A percentile compares a stretch with the other conserved stretches of the same genome.
Evolutionary conservation across 1,140 invertebrate genomes (phyloP).

Genomic region (Drosophila jambulina): DNA sequence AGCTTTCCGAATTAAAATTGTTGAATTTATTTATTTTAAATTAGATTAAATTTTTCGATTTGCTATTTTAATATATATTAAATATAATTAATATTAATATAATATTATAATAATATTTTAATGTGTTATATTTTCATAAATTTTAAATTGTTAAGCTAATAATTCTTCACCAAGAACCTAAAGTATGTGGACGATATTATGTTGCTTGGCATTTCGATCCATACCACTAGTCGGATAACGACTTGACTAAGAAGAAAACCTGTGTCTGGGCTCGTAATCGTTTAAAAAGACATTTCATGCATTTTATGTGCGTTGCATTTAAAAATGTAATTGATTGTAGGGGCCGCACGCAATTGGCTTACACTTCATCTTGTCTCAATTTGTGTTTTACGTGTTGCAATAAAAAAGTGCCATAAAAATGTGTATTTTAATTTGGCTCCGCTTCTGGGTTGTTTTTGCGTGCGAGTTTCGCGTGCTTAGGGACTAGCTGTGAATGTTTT

Average conservation of each 20-base stretch:
- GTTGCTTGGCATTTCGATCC: background rate
- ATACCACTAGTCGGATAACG: background rate
- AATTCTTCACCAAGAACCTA: too few species aligned
- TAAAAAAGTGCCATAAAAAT: slow-evolving; percentile 75
- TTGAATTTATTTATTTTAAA: too few species aligned
- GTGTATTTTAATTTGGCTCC: slow-evolving; percentile 43
- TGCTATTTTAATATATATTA: too few species aligned
- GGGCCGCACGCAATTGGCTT: slow-evolving; percentile 31
- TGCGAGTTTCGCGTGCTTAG: slow-evolving; percentile 58
- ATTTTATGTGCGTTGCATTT: slow-evolving; percentile 57
- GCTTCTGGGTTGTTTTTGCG: slow-evolving; percentile 46
- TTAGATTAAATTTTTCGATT: too few species aligned
- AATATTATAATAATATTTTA: too few species aligned
- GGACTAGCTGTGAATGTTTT: slow-evolving; percentile 54
- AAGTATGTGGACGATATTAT: too few species aligned
- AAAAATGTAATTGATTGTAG: slow-evolving; percentile 59
- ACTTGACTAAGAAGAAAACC: slow-evolving; percentile 8
- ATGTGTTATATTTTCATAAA: too few species aligned
- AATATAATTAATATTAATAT: too few species aligned
- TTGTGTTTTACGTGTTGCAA: slow-evolving; percentile 77
- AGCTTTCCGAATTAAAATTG: too few species aligned
- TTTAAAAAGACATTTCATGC: slow-evolving; percentile 55
- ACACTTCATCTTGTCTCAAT: slow-evolving; percentile 64
- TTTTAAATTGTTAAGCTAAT: too few species aligned
- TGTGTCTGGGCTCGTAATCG: slow-evolving; percentile 10